Conservation (phyloP, 2,113 vertebrate species). For the Oreochromis tanganicae region DNA sequence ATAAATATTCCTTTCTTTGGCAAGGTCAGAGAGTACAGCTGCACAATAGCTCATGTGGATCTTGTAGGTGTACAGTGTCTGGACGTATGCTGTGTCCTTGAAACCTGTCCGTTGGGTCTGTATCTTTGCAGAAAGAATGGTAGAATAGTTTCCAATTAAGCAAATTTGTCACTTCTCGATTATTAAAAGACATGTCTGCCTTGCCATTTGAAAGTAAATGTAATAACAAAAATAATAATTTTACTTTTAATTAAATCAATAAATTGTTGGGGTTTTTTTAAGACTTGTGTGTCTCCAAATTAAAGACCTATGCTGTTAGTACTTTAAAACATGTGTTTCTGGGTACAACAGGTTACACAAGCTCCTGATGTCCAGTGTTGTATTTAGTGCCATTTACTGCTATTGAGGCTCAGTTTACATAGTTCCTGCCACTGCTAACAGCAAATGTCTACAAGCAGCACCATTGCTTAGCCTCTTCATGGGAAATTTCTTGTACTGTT, state of each 20-base stretch:
- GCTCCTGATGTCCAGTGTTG: not conserved
- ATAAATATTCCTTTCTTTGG: not conserved
- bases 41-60: not conserved
- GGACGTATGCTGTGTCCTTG: not conserved
- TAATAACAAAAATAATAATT: not conserved
- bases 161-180: not conserved
- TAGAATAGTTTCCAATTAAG: not conserved
- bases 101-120: not conserved
- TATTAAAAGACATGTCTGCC: not conserved
- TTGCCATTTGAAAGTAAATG: not conserved
- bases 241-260: not conserved
- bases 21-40: not conserved
- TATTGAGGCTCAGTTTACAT: not conserved
- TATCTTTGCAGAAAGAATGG: not conserved
- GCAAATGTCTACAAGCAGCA: not conserved
- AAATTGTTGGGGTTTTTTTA: not conserved
- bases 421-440: not conserved
- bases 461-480: not conserved
- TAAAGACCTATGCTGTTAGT: not conserved
- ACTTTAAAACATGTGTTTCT: not conserved
- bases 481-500: not conserved
- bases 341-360: not conserved
- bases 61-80: not conserved
- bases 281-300: not conserved
- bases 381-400: not conserved